Evolutionary conservation across 2,113 vertebrate genomes (phyloP).

Genomic region (Zeus faber): DNA sequence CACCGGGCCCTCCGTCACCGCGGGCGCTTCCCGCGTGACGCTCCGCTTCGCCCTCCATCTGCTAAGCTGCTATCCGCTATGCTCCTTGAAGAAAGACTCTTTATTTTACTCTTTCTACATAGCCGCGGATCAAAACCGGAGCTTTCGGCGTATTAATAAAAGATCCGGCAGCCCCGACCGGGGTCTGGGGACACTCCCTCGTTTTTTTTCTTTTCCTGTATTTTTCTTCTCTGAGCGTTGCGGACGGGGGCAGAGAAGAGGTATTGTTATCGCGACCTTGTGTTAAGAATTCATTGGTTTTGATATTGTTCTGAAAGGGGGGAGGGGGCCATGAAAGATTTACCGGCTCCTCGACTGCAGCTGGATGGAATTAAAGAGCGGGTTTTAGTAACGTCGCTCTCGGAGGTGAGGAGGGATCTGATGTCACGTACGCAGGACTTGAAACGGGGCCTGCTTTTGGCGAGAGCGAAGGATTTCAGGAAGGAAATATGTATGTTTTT

Average conservation of each 20-base stretch:
- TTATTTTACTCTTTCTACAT: constrained; percentile 42
- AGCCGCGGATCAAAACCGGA: constrained; percentile 42
- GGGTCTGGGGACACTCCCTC: constrained; percentile 9
- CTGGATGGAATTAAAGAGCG: constrained; percentile 44
- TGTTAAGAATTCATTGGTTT: constrained; percentile 59
- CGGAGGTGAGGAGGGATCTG: background rate
- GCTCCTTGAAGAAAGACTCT: constrained; percentile 62
- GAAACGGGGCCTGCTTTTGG: constrained; percentile 21
- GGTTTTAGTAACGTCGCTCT: background rate
- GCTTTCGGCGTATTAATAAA: constrained; percentile 55
- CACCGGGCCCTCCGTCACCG: constrained; percentile 18
- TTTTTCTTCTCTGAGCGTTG: constrained; percentile 30
- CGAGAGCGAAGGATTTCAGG: background rate
- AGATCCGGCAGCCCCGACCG: constrained; percentile 29
- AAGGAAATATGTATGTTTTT: constrained; percentile 13
- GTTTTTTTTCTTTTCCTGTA: constrained; percentile 21
- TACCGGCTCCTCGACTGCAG: constrained; percentile 33
- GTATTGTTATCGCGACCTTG: constrained; percentile 41
- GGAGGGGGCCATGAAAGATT: constrained; percentile 48
- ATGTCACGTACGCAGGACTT: constrained; percentile 39
- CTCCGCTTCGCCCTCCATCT: no score
- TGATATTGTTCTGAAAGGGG: constrained; percentile 28
- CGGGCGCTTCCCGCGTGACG: constrained; percentile 36
- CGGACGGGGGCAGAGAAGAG: constrained; percentile 10
- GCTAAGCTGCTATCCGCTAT: no score